phyloP scores from a whole-genome alignment of 2,797 vertebrate genomes.

The Rhinophrynus dorsalis region DNA sequence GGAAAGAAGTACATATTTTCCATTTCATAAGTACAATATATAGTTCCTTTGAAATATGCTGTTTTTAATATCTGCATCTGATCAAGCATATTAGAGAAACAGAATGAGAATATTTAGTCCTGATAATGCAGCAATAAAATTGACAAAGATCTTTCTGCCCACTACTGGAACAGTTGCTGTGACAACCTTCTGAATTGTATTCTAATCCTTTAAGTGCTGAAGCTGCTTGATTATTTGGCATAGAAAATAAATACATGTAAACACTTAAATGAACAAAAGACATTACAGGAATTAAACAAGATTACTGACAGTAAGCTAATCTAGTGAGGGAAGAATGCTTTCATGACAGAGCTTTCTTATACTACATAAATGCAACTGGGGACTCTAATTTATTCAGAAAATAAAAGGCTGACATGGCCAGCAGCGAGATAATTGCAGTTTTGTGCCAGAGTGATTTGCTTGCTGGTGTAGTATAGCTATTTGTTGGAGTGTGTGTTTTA shows the following conservation, averaged over 20 bases:
- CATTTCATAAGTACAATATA: background rate
- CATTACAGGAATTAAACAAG: constrained; percentile 46
- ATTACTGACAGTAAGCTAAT: constrained; percentile 46
- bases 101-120: constrained; percentile 4
- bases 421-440: constrained; percentile 43
- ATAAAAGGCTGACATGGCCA: constrained; percentile 41
- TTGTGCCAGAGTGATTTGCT: constrained; percentile 26
- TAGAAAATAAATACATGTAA: constrained; percentile 44
- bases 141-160: constrained; percentile 28
- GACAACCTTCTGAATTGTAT: constrained; percentile 36
- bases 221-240: constrained; percentile 41
- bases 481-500: constrained; percentile 33
- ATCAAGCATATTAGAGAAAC: constrained; percentile 18
- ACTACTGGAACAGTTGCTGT: constrained; percentile 22
- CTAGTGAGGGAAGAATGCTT: constrained; percentile 23
- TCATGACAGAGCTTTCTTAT: constrained; percentile 32
- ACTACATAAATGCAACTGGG: constrained; percentile 17
- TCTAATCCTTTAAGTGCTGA: constrained; percentile 42
- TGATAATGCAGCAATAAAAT: constrained; percentile 27
- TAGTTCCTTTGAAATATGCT: background rate
- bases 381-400: constrained; percentile 32
- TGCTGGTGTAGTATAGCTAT: constrained; percentile 36
- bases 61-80: constrained; percentile 1
- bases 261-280: constrained; percentile 44
- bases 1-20: background rate